Evolutionary conservation across 2,797 vertebrate genomes (phyloP).

Genomic region (Ptychobarbus kaznakovi): DNA sequence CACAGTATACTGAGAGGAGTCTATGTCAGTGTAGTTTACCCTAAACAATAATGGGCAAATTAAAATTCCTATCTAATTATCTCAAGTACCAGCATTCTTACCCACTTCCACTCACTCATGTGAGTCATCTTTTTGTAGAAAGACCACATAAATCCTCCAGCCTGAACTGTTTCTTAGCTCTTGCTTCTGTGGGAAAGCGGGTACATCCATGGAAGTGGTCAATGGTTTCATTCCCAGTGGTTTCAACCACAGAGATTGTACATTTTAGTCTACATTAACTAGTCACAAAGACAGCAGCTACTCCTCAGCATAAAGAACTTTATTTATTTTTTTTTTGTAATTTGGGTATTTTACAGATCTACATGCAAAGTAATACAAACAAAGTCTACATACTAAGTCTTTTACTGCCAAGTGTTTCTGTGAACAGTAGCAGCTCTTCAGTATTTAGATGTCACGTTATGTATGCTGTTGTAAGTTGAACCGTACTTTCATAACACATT

Average conservation of each 20-base stretch:
- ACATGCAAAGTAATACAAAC: not conserved
- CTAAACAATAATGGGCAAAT: not conserved
- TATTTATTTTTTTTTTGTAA: not conserved
- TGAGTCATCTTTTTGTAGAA: conserved; percentile 40
- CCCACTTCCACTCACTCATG: not conserved
- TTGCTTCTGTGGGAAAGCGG: conserved; percentile 38
- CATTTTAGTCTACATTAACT: conserved; percentile 3
- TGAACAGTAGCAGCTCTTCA: conserved; percentile 2
- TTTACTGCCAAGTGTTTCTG: not conserved
- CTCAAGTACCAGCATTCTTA: not conserved
- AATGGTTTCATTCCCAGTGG: conserved; percentile 40
- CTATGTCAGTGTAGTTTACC: not conserved
- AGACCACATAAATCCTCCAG: conserved; percentile 23
- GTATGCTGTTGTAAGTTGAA: conserved; percentile 11
- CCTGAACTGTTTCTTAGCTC: conserved; percentile 15
- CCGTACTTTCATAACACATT: not conserved
- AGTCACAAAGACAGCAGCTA: conserved; percentile 5
- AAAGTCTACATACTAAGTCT: too few relatives aligned
- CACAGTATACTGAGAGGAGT: not conserved
- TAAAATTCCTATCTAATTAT: not conserved
- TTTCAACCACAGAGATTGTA: conserved; percentile 33
- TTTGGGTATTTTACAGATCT: not conserved
- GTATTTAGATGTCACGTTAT: not conserved
- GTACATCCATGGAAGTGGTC: conserved; percentile 12
- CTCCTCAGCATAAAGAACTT: too few relatives aligned